Base-by-base conservation (phyloP, 2,113 vertebrate species). In the Hemiprocne comata region DNA sequence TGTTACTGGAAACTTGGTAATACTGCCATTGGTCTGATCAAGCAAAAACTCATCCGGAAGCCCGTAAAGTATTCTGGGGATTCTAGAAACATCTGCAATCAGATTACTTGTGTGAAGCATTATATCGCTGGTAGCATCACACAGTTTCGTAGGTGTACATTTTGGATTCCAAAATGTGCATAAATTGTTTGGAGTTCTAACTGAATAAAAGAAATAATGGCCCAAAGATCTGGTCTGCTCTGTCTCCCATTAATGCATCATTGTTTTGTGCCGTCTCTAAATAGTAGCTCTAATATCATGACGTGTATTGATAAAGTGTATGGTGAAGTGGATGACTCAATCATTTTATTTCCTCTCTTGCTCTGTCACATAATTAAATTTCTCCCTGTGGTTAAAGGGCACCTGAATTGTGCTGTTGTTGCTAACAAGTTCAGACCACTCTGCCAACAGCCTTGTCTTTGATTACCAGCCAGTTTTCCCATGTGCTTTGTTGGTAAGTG, bases 91-190 rank as follows among this genome's bases (percentile, higher is more conserved):
- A 29, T 26, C 46, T 44, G 23, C 73, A 64, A 0, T 62, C 40
- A 65, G 9, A 20, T 55, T 44, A 7, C 10, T 67, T n/a, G 17
- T 36, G 58, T 54, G 48, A 48, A 36, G 55, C n/a, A 26, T 81
- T 51, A 53, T 18, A 58, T 23, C 64, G 53, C 58, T 85, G 61
- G 29, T 60, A 46, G 71, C 42, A 14, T 51, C 0, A 1, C 7
- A 1, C 5, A 15, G 76, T 54, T 86, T 53, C 46, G 42, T 60
- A 2, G 0, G 2, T 51, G 33, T 69, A 21, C 0, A 0, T 29
- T 82, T 58, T 70, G n/a, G 16, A 38, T 90, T 94, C 87, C 36
- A 57, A 54, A 88, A 62, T 25, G 12, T 28, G 11, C 6, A 3
- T n/a, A 9, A 73, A 54, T n/a, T 42, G 8, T 29, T 71, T n/a